Evolutionary conservation across 1,140 invertebrate species (phyloP).

Genomic region (Agrilus planipennis): DNA sequence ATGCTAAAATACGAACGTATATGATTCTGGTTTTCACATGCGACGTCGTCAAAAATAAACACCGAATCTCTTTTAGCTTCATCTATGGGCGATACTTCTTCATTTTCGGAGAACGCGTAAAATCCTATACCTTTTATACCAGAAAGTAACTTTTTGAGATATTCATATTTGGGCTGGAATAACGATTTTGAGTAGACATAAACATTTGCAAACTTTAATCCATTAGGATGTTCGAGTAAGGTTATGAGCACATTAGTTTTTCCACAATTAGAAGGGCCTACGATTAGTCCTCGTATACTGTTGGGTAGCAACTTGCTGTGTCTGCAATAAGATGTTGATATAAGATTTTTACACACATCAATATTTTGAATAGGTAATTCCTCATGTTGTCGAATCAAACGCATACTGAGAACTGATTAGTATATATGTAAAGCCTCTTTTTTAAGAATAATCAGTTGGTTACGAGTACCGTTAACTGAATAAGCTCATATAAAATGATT

Average conservation of each 20-base stretch:
- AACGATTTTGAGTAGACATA: conserved; percentile 19
- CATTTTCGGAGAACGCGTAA: conserved; percentile 25
- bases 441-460: too few species aligned
- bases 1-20: conserved; percentile 31
- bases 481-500: too few species aligned
- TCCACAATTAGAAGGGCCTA: conserved; percentile 15
- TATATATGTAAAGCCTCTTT: too few species aligned
- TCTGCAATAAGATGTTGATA: too few species aligned
- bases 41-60: conserved; percentile 33
- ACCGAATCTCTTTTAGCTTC: conserved; percentile 24
- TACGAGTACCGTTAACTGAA: too few species aligned
- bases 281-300: neutral
- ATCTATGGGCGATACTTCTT: conserved; percentile 17
- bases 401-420: too few species aligned
- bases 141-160: conserved; percentile 12
- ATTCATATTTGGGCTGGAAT: conserved; percentile 18
- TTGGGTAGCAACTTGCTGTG: too few species aligned
- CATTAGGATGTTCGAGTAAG: conserved; percentile 13
- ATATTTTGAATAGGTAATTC: too few species aligned
- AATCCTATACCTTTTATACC: conserved; percentile 20
- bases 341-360: too few species aligned
- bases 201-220: conserved; percentile 16
- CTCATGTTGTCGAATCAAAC: too few species aligned
- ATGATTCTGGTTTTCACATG: conserved; percentile 30
- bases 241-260: conserved; percentile 16